These are phyloP conservation scores for Eupithecia tripunctaria DNA, from an alignment of 2,888 invertebrate genomes.

Conservation along the genomic window DNA sequence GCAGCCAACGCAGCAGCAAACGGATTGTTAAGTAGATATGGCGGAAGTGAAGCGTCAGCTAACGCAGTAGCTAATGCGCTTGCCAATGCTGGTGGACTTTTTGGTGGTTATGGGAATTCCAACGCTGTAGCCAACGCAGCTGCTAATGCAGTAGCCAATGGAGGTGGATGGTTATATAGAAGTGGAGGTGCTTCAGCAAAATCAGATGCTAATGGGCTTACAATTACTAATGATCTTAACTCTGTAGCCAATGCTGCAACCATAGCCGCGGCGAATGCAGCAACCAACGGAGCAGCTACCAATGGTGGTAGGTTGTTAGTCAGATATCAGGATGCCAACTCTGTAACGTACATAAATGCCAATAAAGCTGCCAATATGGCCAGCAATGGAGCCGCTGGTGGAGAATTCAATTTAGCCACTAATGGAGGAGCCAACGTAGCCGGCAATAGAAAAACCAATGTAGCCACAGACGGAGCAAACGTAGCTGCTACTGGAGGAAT, in stretches of 20 bases:
- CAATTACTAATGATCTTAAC: not conserved
- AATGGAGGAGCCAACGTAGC: slow-evolving; percentile 8
- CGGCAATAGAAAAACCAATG: not conserved
- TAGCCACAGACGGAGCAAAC: not conserved
- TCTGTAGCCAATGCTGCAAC: not conserved
- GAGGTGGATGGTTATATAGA: not conserved
- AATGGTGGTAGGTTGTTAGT: not conserved
- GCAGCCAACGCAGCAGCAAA: not conserved
- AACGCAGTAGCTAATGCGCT: slow-evolving; percentile 17
- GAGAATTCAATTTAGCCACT: not conserved
- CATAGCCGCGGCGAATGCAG: not conserved
- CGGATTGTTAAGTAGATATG: not conserved
- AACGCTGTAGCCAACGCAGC: slow-evolving; percentile 9
- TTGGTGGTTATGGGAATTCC: not conserved
- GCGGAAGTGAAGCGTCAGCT: not conserved
- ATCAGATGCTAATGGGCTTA: not conserved
- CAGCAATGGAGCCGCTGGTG: not conserved
- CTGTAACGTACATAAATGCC: not conserved
- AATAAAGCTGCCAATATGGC: not conserved
- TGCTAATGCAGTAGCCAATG: slow-evolving; percentile 11
- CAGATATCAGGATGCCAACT: not conserved
- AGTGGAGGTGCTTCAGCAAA: not conserved
- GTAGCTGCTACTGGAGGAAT: not conserved
- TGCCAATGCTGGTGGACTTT: not conserved
- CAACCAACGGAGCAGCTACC: not conserved